Conservation (phyloP, 2,113 vertebrate genomes). For the Megaptera novaeangliae region DNA sequence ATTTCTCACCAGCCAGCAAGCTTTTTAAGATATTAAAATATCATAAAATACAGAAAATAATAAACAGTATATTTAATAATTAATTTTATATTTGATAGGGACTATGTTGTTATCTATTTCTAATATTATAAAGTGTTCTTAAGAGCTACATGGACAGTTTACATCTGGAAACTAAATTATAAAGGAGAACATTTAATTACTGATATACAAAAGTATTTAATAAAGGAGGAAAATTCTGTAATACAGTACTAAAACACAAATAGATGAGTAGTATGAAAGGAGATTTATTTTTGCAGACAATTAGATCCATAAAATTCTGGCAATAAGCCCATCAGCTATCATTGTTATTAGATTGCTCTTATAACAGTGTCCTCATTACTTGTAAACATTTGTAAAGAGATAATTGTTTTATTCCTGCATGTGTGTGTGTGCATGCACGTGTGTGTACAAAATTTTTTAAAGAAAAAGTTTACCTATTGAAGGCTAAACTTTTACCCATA, state of each 20-base stretch:
- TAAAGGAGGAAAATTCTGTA: background rate
- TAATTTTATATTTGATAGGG: background rate
- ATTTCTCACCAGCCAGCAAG: background rate
- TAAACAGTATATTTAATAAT: background rate
- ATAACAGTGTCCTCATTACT: background rate
- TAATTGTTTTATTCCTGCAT: background rate
- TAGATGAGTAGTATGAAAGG: background rate
- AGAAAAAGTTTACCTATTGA: background rate
- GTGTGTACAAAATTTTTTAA: background rate
- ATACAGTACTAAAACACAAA: background rate
- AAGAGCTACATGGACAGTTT: background rate
- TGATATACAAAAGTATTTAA: background rate
- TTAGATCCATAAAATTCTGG: background rate
- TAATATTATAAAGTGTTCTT: background rate
- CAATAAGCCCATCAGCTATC: background rate
- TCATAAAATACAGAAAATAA: background rate
- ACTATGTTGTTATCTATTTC: background rate
- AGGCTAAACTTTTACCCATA: background rate
- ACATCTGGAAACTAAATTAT: background rate
- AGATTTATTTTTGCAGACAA: slow-evolving; percentile 3
- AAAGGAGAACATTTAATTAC: background rate
- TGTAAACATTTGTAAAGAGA: background rate
- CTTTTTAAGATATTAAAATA: background rate
- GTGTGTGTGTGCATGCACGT: background rate
- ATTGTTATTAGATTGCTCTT: slow-evolving; percentile 12